Evolutionary conservation across 2,888 invertebrate species (phyloP), one percentile per base, ranked within the genome.

Genomic region (Pelosia muscerda): DNA sequence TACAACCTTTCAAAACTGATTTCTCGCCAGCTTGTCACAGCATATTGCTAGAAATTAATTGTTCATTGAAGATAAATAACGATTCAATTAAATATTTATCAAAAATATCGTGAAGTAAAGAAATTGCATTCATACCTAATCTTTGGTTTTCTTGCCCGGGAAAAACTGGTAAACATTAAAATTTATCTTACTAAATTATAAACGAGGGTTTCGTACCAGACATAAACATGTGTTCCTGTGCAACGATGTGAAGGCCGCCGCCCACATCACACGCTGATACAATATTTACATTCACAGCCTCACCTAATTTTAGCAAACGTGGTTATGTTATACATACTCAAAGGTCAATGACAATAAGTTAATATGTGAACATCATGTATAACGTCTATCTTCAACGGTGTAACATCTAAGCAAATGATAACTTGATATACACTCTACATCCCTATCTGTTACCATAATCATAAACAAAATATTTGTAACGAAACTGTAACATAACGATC

Each of bases 181-280:
- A 71, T 67, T 73, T 28, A 76, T 74, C 75, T 77, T 68, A 72
- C 75, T 77, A 79, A 83, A 80, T 85, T 84, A 83, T 86, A 84
- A 78, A 84, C 72, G 79, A 81, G 79, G 84, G 85, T 80, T 85
- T 84, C 84, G 81, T 86, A 78, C 84, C 82, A 84, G 82, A 88
- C 83, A 85, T 90, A 90, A 92, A 92, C 93, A 94, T 91, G 86
- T 93, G 92, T 92, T 90, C 88, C 88, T 86, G 86, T 81, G 76
- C 66, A 76, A 90, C 90, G 88, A 91, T 89, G 90, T 86, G 85
- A 88, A 93, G 92, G 92, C 86, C 92, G 75, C 81, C 86, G 85
- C 88, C 88, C 84, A 87, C 90, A 83, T 84, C 78, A 65, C 65
- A 69, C 54, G 77, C 79, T 75, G 77, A 79, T 77, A 83, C 79